Evolutionary conservation across 2,113 vertebrate species (phyloP), one percentile per base, ranked within the genome.

Genomic region (Amia ocellicauda): DNA sequence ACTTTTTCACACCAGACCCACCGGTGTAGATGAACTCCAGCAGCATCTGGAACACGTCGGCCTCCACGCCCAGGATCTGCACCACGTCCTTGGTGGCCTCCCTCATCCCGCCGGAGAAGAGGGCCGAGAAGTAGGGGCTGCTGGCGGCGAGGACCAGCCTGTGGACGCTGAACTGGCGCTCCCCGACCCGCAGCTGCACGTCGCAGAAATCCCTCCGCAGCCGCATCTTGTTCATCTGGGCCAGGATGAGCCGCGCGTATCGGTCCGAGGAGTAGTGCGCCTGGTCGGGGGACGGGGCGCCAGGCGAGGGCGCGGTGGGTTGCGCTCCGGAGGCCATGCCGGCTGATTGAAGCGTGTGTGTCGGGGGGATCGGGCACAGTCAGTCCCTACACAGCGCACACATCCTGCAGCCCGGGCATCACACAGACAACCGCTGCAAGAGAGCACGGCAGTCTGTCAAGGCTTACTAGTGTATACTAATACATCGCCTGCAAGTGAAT

Each of bases 21-120:
- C 95, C 96, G 83, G 95, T 94, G 74, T 98, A 98, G 77, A 98
- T 93, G 76, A 96, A 99, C 60, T 97, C 94, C 68, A 99, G 82
- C 64, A 98, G 85, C 43, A 90, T 79, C 64, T 87, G 89, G 76
- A 99, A 98, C 62, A 91, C 90, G 51, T 69, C 78, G 3, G 93
- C 88, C 61, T 94, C 91, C 60, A 99, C 86, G 54, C 94, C 96
- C n/a, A 87, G 85, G 73, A 98, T 94, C 72, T 87, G 89, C 62
- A 99, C 90, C 70, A 93, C 90, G 9, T 96, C 92, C 74, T 92
- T 91, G 13, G 88, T 88, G 2, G 90, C 89, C 64, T 99, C 96
- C 56, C 86, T 94, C 96, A 99, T 93, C 26, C 92, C 91, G n/a
- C 92, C 88, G 0, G 91, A 89, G 69, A 99, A 96, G 43, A 99